Base-by-base conservation (phyloP, 2,113 vertebrate genomes). In the Sceloporus tristichus region DNA sequence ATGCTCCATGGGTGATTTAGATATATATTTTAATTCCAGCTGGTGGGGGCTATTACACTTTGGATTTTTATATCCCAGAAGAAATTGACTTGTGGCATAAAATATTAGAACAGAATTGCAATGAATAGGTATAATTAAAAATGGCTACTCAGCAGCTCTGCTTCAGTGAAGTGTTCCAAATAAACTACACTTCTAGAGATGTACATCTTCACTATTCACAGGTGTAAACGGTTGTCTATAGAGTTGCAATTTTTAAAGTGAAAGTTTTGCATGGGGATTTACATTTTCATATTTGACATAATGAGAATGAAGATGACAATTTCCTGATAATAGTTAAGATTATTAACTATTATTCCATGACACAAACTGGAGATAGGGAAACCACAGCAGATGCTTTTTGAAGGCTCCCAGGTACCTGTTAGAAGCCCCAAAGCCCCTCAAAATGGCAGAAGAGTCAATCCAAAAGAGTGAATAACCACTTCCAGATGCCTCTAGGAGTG, bases 111-210 rank as follows among this genome's bases (percentile, higher is more conserved):
- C 88, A 3, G 92, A 95, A 95, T 95, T 93, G 89, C 93, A 97
- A 96, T 92, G 90, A 96, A 91, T 89, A n/a, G 65, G 56, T 90
- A 92, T 93, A 96, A 97, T 97, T 97, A 97, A 96, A 96, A 96
- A 94, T 87, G 91, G 89, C 95, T 95, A 94, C 89, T 87, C 89
- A 89, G 84, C 87, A 95, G 91, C 79, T 94, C 84, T 93, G 96
- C 93, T 95, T 94, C 91, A 94, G 78, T 95, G 93, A 96, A 91
- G 89, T 93, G 90, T 65, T 91, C 86, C 81, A 93, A 93, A 96
- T 84, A 85, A 93, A 91, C 2, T 27, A n/a, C 56, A 79, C 29
- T 91, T 92, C 78, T 78, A n/a, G 8, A 84, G 84, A 87, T 88
- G 29, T 87, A 70, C 78, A 87, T 74, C n/a, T 62, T 14, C 18